These are phyloP conservation scores for Stigmatopora argus DNA, from an alignment of 2,113 vertebrate genomes.

Conservation along the genomic window DNA sequence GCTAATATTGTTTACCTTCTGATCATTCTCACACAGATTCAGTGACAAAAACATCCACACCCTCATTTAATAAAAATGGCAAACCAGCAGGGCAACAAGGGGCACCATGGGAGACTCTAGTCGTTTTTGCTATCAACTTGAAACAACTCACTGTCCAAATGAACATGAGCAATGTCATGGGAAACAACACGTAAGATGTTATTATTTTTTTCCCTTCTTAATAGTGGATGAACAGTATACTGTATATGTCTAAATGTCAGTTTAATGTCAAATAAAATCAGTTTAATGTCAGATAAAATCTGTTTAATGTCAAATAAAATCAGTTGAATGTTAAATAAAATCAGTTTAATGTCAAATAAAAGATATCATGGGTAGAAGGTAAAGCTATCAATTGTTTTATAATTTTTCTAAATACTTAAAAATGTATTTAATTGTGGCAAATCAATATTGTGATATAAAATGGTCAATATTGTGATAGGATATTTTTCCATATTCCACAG, in stretches of 20 bases:
- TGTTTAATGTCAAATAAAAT: no score
- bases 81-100: slow-evolving; percentile 88
- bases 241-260: not conserved
- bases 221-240: not conserved
- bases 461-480: no score
- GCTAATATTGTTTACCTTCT: not conserved
- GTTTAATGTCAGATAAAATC: no score
- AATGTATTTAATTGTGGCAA: no score
- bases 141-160: slow-evolving; percentile 96
- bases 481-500: no score
- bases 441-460: no score
- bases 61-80: slow-evolving; percentile 81
- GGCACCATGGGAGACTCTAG: slow-evolving; percentile 92
- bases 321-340: no score
- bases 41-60: slow-evolving; percentile 87
- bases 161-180: slow-evolving; percentile 99
- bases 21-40: slow-evolving; percentile 69
- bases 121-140: slow-evolving; percentile 96
- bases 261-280: no score
- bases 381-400: no score
- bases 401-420: no score
- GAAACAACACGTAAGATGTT: slow-evolving; percentile 90
- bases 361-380: no score
- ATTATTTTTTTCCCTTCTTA: not conserved
- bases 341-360: no score